These are phyloP conservation scores for Anastrepha obliqua DNA, from an alignment of 1,140 invertebrate genomes.

Conservation along the genomic window DNA sequence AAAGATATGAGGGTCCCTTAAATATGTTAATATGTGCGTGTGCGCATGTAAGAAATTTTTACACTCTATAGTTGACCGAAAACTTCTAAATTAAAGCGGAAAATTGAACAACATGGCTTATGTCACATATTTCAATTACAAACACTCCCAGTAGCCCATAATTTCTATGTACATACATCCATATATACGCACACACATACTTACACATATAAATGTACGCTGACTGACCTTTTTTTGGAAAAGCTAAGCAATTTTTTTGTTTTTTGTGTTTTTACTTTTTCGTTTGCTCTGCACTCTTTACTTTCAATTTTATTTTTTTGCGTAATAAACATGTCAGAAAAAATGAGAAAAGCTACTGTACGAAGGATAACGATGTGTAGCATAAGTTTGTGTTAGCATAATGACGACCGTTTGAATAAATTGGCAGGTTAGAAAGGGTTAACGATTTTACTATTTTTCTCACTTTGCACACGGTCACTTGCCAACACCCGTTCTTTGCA, in stretches of 20 bases:
- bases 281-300: too few relatives aligned
- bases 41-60: background rate
- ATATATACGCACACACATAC: background rate
- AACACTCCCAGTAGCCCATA: background rate
- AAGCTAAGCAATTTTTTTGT: background rate
- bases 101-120: background rate
- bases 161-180: too few relatives aligned
- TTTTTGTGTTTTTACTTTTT: background rate
- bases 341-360: conserved; percentile 2
- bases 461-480: conserved; percentile 19
- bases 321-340: conserved; percentile 27
- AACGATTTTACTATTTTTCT: conserved; percentile 29
- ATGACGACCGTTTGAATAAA: conserved; percentile 48
- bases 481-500: background rate
- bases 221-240: background rate
- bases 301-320: background rate
- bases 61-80: background rate
- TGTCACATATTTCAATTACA: conserved; percentile 11
- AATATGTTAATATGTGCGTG: background rate
- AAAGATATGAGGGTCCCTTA: background rate
- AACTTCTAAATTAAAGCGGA: background rate
- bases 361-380: conserved; percentile 37
- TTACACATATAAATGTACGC: background rate
- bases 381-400: conserved; percentile 42
- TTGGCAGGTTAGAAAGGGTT: conserved; percentile 39